These are phyloP conservation scores for Cardinalis cardinalis DNA, from an alignment of 2,113 vertebrate species.

Conservation along the genomic window DNA sequence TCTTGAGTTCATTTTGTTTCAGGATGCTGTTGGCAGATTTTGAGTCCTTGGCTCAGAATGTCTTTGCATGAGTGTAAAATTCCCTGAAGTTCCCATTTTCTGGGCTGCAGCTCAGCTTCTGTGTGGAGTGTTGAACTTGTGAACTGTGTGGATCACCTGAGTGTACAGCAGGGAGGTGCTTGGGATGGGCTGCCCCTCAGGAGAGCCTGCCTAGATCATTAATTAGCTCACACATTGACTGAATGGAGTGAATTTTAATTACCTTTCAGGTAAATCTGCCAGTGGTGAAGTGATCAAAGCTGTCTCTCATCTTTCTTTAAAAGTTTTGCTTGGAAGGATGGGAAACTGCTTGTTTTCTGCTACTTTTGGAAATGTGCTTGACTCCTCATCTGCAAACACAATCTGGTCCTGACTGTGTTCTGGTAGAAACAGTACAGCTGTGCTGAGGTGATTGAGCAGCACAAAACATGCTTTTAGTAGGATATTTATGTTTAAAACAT, in stretches of 20 bases:
- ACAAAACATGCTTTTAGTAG: not conserved
- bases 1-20: not conserved
- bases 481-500: not conserved
- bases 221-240: conserved; percentile 16
- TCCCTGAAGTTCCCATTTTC: not conserved
- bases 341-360: not conserved
- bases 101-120: not conserved
- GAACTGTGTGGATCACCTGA: not conserved
- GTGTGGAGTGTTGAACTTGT: not conserved
- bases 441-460: not conserved
- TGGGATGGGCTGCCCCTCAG: conserved; percentile 5
- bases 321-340: not conserved
- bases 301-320: not conserved
- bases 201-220: conserved; percentile 1
- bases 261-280: conserved; percentile 1
- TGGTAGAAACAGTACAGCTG: not conserved
- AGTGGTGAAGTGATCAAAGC: not conserved
- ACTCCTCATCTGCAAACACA: not conserved
- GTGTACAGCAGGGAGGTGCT: not conserved
- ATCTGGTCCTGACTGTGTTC: not conserved
- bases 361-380: not conserved
- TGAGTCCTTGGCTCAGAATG: not conserved
- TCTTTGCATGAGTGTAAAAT: fast-evolving
- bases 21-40: not conserved
- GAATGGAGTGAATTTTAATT: conserved; percentile 52